Evolutionary conservation across 2,797 vertebrate genomes (phyloP).

Genomic region (Myioborus miniatus): DNA sequence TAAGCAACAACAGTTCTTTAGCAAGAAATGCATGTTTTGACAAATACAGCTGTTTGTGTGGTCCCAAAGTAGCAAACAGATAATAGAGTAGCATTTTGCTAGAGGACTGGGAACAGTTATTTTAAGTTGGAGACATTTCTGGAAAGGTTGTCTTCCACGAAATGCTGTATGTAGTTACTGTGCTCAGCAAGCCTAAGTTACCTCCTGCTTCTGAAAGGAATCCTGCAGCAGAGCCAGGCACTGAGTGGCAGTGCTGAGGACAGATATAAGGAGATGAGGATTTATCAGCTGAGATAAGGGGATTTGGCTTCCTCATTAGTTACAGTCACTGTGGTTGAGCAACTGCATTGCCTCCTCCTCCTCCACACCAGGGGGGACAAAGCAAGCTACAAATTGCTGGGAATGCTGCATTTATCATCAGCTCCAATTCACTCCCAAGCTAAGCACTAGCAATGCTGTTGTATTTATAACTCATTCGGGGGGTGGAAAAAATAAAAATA

Average conservation of each 20-base stretch:
- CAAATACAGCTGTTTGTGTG: background rate
- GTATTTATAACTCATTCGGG: background rate
- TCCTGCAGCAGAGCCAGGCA: background rate
- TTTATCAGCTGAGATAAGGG: constrained; percentile 42
- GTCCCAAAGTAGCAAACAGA: background rate
- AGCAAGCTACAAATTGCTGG: background rate
- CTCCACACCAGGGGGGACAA: background rate
- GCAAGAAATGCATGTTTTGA: background rate
- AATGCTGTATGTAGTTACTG: background rate
- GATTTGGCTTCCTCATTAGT: constrained; percentile 41
- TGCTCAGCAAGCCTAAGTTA: background rate
- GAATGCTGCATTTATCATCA: background rate
- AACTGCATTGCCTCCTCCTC: background rate
- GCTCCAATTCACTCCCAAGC: background rate
- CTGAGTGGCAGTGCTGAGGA: background rate
- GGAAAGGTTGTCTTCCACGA: background rate
- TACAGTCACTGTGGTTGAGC: constrained; percentile 2
- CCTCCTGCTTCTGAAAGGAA: background rate
- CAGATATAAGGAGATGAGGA: constrained; percentile 29
- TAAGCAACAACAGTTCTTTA: background rate
- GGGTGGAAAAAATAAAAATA: rapidly evolving
- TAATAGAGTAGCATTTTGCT: constrained; percentile 16
- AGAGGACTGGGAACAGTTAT: constrained; percentile 12
- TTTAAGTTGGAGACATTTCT: constrained; percentile 17
- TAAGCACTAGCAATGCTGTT: background rate